These are phyloP conservation scores for Arothron firmamentum DNA, from an alignment of 2,113 vertebrate species.

Conservation along the genomic window DNA sequence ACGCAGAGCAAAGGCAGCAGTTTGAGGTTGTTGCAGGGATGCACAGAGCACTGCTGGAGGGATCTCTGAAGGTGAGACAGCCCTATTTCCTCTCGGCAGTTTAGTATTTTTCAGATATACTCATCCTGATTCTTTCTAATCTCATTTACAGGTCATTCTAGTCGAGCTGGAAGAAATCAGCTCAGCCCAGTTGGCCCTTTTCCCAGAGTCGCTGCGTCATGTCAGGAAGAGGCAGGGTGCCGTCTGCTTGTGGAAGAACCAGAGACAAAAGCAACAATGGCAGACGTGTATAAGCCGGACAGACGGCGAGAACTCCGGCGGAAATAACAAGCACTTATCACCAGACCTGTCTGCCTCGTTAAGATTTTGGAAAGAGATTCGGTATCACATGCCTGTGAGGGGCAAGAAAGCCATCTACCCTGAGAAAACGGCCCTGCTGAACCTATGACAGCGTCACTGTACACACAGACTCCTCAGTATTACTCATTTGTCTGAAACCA, in stretches of 20 bases:
- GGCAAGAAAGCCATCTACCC: constrained; percentile 52
- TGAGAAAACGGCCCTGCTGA: constrained; percentile 46
- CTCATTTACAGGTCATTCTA: constrained; percentile 73
- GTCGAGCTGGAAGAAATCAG: constrained; percentile 81
- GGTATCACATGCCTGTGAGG: constrained; percentile 82
- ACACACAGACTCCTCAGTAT: not conserved
- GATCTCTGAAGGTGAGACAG: constrained; percentile 67
- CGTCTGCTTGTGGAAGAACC: constrained; percentile 77
- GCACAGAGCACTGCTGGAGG: constrained; percentile 79
- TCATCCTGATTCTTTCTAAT: not conserved
- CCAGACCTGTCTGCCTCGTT: constrained; percentile 41
- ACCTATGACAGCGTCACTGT: not conserved
- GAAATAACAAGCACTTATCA: not conserved
- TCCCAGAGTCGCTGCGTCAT: constrained; percentile 83
- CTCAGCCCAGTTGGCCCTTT: constrained; percentile 58
- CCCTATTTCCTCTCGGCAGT: not conserved
- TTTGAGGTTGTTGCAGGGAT: constrained; percentile 76
- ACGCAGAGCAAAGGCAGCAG: constrained; percentile 49
- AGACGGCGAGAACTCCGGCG: constrained; percentile 6
- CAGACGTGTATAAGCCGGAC: constrained; percentile 14
- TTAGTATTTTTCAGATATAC: not conserved
- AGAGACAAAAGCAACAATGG: constrained; percentile 35
- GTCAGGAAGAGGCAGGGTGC: constrained; percentile 82
- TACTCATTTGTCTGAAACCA: no score
- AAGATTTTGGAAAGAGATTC: constrained; percentile 86